Base-by-base conservation (phyloP, 2,888 invertebrate species). In the Ryuthela nishihirai region DNA sequence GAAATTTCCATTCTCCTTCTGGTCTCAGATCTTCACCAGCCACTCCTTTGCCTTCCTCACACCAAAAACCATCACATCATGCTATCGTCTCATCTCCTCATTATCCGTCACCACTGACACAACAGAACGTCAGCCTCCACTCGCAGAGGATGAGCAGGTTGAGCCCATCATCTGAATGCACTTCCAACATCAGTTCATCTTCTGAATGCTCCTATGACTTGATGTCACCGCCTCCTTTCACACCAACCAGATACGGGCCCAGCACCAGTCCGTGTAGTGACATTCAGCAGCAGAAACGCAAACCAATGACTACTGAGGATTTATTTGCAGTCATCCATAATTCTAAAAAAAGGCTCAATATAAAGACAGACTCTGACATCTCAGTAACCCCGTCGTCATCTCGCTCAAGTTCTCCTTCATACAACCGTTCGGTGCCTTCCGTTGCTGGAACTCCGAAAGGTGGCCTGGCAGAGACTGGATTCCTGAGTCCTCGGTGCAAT, bases 281-380 rank as follows among this genome's bases (percentile, higher is more conserved):
- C 29, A 29, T 7, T 9, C 29, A 12, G 29, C 7, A 7, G 12
- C 7, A 29, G 12, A 7, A 29, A 29, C 29, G 29, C 7, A 35
- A 43, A 49, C 46, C 43, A 39, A 62, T 68, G 59, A 61, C 67
- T 12, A 64, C 67, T 4, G 67, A 67, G 42, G 67, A 69, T 29
- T 62, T 69, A 29, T 65, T 66, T 55, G 65, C 66, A 3, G 60
- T 64, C 18, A 68, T 69, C 25, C 67, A 68, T 32, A 61, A 65
- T 32, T 68, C 66, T 18, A 69, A 68, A 48, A 67, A 67, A 45
- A 50, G 52, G 29, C 53, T 66, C 49, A 67, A 67, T 43, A 64
- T 68, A 15, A 67, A 67, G 55, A 55, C 65, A 2, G 68, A 69
- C 21, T 47, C 59, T 17, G 64, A 67, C 23, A 42, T 53, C n/a